Evolutionary conservation across 2,888 invertebrate genomes (phyloP), one percentile per base, ranked within the genome.

Genomic region (Pantelozetes paolii): DNA sequence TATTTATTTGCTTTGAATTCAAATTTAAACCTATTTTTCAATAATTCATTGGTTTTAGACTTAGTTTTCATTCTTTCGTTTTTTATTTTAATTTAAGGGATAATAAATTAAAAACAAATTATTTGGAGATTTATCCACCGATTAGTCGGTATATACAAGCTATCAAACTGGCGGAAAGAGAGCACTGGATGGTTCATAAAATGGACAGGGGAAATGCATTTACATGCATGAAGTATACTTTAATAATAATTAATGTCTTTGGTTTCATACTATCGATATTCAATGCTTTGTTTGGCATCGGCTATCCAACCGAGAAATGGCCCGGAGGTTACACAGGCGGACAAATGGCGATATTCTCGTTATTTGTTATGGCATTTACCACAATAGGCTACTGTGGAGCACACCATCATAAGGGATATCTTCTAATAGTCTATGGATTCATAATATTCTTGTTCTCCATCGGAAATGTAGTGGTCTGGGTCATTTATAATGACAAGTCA

Each of bases 381-480:
- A 64, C 72, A 8, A 73, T 76, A 32, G 76, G 76, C 32, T 76
- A 76, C 36, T 76, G 75, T 59, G 75, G 76, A 23, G 76, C 76
- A 11, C 76, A 76, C 23, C 75, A 75, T 59, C 76, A 76, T 28
- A 75, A 75, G 50, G 28, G 72, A 23, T 72, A 62, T 48, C 76
- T 76, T 15, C 42, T 76, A 15, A 62, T 76, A 9, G 40, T 75
- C 8, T 76, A 76, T 48, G 75, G 75, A 36, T 45, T 73, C 40
- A 71, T 74, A 36, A 75, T 74, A 50, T 75, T 75, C 40, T 40
- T 75, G 23, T 57, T 74, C n/a, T 50, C 71, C 15, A 67, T 62
- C 36, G 75, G 74, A 26, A 74, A 75, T 20, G 62, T 62, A n/a
- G 70, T 76, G 11, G 59, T 75, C 8, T 76, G 75, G 70, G 26